phyloP scores from a whole-genome alignment of 2,888 invertebrate genomes.

The Stramonita haemastoma region DNA sequence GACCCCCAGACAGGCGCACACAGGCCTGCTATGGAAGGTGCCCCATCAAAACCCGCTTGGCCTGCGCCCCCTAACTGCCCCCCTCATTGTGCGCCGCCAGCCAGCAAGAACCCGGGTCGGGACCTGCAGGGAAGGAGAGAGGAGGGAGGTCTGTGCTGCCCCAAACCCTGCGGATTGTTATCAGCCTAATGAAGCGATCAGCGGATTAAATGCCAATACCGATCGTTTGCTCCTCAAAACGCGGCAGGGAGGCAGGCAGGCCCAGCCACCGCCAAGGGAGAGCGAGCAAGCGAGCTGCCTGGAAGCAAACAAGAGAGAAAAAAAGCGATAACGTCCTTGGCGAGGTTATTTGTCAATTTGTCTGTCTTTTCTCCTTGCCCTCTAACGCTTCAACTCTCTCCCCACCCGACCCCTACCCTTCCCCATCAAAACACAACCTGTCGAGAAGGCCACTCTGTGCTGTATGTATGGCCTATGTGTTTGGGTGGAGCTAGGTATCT shows the following conservation, averaged over 20 bases:
- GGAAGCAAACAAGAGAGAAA: neutral
- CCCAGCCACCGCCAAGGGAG: neutral
- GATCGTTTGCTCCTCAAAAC: neutral
- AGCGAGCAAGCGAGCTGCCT: neutral
- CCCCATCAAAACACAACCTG: neutral
- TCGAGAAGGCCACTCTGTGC: no score
- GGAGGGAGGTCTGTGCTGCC: neutral
- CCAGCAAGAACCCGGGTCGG: no score
- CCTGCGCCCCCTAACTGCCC: no score
- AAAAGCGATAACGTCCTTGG: neutral
- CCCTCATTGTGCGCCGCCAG: no score
- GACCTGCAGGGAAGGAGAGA: no score
- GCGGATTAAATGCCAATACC: conserved; percentile 1
- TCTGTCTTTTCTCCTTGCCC: neutral
- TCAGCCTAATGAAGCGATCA: conserved; percentile 10
- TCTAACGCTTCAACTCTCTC: neutral
- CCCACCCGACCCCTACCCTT: neutral
- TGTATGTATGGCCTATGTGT: no score
- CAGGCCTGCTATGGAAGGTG: no score
- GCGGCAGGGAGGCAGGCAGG: no score
- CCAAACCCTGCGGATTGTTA: neutral
- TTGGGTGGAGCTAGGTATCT: no score
- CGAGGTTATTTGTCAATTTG: neutral
- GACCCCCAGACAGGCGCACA: no score
- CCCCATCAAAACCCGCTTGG: no score